Percentiles rank a stretch among this genome's conserved stretches.
These are phyloP conservation scores for Iselma pallidipennis DNA, from an alignment of 2,888 invertebrate genomes.

Conservation along the genomic window DNA sequence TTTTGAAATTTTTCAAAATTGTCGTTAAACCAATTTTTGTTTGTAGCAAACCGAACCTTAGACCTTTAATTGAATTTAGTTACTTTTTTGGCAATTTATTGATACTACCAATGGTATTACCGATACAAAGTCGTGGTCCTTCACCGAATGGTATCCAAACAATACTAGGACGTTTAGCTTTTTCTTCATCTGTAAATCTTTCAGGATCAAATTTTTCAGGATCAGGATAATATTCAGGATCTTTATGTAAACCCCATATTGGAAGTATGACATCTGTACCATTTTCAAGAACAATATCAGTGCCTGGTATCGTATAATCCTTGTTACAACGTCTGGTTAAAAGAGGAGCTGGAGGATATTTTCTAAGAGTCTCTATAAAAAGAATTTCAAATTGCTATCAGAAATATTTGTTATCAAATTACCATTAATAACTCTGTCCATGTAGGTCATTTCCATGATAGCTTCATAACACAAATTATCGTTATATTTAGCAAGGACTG, in stretches of 20 bases:
- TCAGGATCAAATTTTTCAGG: slow-evolving; percentile 35
- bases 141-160: slow-evolving; percentile 47
- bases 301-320: slow-evolving; percentile 43
- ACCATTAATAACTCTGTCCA: slow-evolving; percentile 31
- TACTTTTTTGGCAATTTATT: too few species aligned
- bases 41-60: slow-evolving; percentile 45
- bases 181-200: slow-evolving; percentile 28
- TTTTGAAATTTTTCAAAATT: slow-evolving; percentile 35
- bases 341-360: slow-evolving; percentile 44
- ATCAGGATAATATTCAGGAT: slow-evolving; percentile 33
- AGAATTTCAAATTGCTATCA: slow-evolving; percentile 6
- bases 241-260: slow-evolving; percentile 26
- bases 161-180: slow-evolving; percentile 8
- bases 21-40: slow-evolving; percentile 38
- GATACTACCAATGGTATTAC: too few species aligned
- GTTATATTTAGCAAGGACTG: slow-evolving; percentile 25
- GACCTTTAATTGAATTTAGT: too few species aligned
- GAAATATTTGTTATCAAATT: slow-evolving; percentile 6
- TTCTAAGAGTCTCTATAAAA: slow-evolving; percentile 49
- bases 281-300: slow-evolving; percentile 42
- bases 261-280: slow-evolving; percentile 47
- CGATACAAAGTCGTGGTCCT: slow-evolving; percentile 48
- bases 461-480: slow-evolving; percentile 30
- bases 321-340: slow-evolving; percentile 34
- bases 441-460: slow-evolving; percentile 29